A percentile compares a stretch with the other conserved stretches of the same genome.
Conservation (phyloP, 1,140 invertebrate species). For the Scaptomyza pallida region DNA sequence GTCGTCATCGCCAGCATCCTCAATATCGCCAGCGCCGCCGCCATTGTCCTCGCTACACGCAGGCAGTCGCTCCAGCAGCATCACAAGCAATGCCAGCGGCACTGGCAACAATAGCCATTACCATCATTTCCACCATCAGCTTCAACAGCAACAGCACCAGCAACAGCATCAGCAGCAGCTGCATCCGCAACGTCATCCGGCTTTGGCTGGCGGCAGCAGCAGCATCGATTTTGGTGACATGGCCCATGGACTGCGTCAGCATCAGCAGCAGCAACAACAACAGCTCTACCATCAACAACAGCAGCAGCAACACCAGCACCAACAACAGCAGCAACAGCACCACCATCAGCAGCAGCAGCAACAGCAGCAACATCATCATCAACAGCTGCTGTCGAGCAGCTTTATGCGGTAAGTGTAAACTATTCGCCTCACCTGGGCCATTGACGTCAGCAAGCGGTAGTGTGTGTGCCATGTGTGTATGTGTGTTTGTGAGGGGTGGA, state of each 20-base stretch:
- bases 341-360: conserved; percentile 8
- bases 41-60: conserved; percentile 45
- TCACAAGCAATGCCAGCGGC: conserved; percentile 71
- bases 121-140: conserved; percentile 38
- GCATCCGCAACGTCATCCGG: conserved; percentile 60
- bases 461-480: too few species aligned
- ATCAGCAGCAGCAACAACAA: conserved; percentile 72
- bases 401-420: conserved; percentile 80
- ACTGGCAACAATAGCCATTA: conserved; percentile 57
- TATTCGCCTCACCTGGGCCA: conserved; percentile 55
- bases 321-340: conserved; percentile 14
- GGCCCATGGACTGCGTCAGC: conserved; percentile 78
- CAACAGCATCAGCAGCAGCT: conserved; percentile 42
- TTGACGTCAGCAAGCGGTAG: conserved; percentile 51
- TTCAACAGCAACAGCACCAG: too few species aligned
- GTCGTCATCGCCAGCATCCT: conserved; percentile 50
- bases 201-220: conserved; percentile 62
- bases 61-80: conserved; percentile 78
- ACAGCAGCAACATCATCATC: conserved; percentile 43
- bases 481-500: too few species aligned
- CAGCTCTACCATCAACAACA: conserved; percentile 79
- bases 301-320: conserved; percentile 56
- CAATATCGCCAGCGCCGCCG: neutral
- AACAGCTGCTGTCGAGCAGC: conserved; percentile 58
- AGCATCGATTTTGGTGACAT: conserved; percentile 82